Percentiles rank a stretch among this genome's conserved stretches.
These are phyloP conservation scores for Pongo abelii DNA, from an alignment of 2,113 vertebrate species.

Conservation along the genomic window DNA sequence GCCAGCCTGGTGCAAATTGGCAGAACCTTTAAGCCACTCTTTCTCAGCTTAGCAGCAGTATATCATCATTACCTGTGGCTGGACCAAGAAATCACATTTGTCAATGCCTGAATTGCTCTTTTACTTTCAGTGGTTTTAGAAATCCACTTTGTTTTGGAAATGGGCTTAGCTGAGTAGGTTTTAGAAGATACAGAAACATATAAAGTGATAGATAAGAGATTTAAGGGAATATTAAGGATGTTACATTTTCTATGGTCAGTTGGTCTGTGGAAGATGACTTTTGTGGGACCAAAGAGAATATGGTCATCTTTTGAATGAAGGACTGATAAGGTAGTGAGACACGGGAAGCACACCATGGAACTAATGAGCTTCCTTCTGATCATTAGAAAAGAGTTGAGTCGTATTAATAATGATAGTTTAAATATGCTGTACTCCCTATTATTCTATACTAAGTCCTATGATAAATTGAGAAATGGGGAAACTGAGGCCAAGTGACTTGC, in stretches of 20 bases:
- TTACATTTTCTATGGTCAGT: not conserved
- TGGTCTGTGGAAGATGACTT: not conserved
- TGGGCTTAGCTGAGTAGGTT: slow-evolving; percentile 47
- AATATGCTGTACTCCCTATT: not conserved
- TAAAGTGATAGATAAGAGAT: not conserved
- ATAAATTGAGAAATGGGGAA: not conserved
- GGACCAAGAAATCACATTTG: slow-evolving; percentile 71
- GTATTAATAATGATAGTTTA: not conserved
- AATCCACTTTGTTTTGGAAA: slow-evolving; percentile 76
- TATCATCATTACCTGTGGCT: slow-evolving; percentile 77
- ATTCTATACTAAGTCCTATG: not conserved
- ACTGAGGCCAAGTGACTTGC: not conserved
- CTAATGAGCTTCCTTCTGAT: not conserved
- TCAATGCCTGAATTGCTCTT: slow-evolving; percentile 78
- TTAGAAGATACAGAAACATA: slow-evolving; percentile 34
- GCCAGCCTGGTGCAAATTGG: slow-evolving; percentile 73
- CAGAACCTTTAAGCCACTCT: slow-evolving; percentile 70
- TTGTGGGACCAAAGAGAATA: not conserved
- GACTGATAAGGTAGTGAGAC: not conserved
- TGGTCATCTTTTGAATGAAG: not conserved
- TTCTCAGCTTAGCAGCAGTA: slow-evolving; percentile 56
- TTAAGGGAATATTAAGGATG: not conserved
- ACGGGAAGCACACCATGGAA: not conserved
- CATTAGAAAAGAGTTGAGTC: not conserved
- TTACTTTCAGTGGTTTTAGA: slow-evolving; percentile 74